Evolutionary conservation across 2,888 invertebrate genomes (phyloP).

Genomic region (Apeira syringaria): DNA sequence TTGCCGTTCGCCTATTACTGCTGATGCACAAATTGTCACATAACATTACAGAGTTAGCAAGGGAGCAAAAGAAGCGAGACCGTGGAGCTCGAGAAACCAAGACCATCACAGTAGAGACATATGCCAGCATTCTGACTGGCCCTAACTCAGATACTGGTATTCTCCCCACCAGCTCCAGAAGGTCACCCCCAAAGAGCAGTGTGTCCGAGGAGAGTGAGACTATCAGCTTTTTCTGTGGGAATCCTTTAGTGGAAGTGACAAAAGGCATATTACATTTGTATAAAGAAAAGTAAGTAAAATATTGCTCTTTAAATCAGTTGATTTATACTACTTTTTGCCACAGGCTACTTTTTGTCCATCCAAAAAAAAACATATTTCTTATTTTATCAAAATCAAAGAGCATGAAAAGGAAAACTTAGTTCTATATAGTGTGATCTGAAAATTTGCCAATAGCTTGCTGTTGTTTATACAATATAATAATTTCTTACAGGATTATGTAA

Average conservation of each 20-base stretch:
- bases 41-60: conserved; percentile 53
- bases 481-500: no score
- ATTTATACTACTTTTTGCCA: no score
- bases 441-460: no score
- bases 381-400: no score
- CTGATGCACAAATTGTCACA: background rate
- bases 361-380: no score
- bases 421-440: no score
- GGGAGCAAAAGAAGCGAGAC: conserved; percentile 80
- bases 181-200: conserved; percentile 69
- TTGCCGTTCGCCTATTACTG: no score
- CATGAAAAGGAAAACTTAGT: no score
- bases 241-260: conserved; percentile 98
- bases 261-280: conserved; percentile 98
- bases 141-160: conserved; percentile 78
- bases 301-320: no score
- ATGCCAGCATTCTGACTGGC: conserved; percentile 85
- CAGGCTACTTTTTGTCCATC: no score
- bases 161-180: conserved; percentile 85
- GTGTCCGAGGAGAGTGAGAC: conserved; percentile 73
- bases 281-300: conserved; percentile 94
- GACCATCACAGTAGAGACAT: conserved; percentile 91
- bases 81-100: conserved; percentile 87
- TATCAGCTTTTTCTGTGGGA: conserved; percentile 95
- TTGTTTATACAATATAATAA: no score